Conservation (phyloP, 2,797 vertebrate genomes). For the Dendrocincla tyrannina region DNA sequence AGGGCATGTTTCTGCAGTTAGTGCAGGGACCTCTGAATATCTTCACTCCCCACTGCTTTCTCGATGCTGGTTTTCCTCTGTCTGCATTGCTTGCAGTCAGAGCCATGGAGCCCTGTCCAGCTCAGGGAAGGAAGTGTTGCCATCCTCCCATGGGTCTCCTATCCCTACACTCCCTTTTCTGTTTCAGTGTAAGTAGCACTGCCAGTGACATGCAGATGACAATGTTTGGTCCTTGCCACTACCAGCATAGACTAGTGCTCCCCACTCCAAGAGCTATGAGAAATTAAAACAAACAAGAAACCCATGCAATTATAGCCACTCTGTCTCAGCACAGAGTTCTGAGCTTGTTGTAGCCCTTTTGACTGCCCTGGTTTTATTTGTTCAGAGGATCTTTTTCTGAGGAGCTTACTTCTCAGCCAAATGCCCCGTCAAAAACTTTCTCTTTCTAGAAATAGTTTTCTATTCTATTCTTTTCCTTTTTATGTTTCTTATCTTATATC, state of each 20-base stretch:
- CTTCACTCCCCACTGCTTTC: background rate
- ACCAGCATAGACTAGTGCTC: background rate
- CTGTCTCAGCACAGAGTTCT: background rate
- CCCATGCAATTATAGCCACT: background rate
- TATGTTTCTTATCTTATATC: background rate
- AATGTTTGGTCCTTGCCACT: background rate
- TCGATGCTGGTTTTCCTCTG: background rate
- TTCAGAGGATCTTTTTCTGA: background rate
- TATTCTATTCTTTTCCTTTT: background rate
- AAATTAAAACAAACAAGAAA: constrained; percentile 10
- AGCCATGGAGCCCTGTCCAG: accelerated
- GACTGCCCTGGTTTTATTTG: background rate
- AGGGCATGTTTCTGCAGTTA: background rate
- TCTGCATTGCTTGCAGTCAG: background rate
- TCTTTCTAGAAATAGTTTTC: too few relatives aligned
- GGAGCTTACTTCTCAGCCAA: background rate
- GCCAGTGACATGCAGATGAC: background rate
- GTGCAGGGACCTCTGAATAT: background rate
- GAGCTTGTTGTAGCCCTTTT: background rate
- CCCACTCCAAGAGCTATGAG: background rate
- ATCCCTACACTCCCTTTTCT: background rate
- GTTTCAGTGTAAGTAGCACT: background rate
- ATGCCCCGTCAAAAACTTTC: background rate
- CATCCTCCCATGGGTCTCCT: background rate
- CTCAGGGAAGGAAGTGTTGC: background rate